Evolutionary conservation across 2,797 vertebrate species (phyloP), one percentile per base, ranked within the genome.

Genomic region (Helicolenus hilgendorfi): DNA sequence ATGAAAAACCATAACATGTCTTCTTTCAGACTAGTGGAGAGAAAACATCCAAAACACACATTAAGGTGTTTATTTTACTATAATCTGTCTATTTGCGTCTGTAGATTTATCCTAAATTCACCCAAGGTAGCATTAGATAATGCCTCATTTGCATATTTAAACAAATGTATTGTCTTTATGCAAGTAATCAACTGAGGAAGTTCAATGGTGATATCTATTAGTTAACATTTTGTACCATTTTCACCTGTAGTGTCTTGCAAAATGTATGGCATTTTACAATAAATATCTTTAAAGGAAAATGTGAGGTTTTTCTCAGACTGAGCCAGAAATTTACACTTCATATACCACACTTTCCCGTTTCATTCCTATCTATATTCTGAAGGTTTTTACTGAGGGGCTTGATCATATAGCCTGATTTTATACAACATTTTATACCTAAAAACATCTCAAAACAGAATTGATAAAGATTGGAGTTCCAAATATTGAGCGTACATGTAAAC

Each of bases 1-100:
- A 79, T 18, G 36, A 81, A 72, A 60, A 60, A 36, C 63, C 75
- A 78, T 62, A 83, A 64, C 24, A 36, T 20, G 49, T 53, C 49
- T 53, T 20, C 49, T 53, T 53, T 53, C 49, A 49, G 41, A 49
- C 41, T 10, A n/a, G 20, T 53, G 49, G 20, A n/a, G 20, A n/a
- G 20, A n/a, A 53, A 53, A 53, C 45, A 53, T 53, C 20, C 45
- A 53, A 53, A 53, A 53, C n/a, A n/a, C 20, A 53, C 49, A 53
- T 53, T n/a, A 0, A n/a, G 49, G 49, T 53, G 41, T 49, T 49
- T 49, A 0, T 2, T 18, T 49, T 49, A 49, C 20, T 0, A 53
- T 14, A 45, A 18, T 53, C 4, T 53, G 20, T 53, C 20, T 53
- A n/a, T 53, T n/a, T n/a, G 49, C 20, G 2, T 1, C 49, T n/a